Evolutionary conservation across 2,113 vertebrate species (phyloP).

Genomic region (Cyanistes caeruleus): DNA sequence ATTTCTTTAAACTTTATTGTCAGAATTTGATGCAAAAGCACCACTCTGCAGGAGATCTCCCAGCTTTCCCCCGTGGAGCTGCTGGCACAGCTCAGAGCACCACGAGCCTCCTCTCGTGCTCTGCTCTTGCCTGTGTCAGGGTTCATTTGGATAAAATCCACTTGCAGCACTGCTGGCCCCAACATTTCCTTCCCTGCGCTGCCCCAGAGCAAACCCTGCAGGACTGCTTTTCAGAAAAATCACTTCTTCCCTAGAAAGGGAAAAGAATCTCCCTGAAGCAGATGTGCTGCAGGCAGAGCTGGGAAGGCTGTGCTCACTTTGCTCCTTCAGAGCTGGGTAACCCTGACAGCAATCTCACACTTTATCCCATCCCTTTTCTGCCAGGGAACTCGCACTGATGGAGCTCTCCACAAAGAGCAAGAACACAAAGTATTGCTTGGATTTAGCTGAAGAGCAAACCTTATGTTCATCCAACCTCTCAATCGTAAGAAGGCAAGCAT

Average conservation of each 20-base stretch:
- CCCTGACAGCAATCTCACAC: background rate
- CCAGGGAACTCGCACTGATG: background rate
- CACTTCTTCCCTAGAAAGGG: background rate
- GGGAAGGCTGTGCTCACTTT: background rate
- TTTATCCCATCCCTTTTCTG: background rate
- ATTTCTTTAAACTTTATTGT: background rate
- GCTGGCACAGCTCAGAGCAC: background rate
- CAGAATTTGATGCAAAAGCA: background rate
- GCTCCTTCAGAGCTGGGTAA: background rate
- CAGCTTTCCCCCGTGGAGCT: background rate
- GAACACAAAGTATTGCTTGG: background rate
- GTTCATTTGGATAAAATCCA: background rate
- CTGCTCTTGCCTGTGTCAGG: background rate
- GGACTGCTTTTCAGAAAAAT: background rate
- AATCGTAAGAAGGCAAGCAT: background rate
- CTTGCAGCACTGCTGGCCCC: background rate
- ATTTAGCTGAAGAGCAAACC: constrained; percentile 42
- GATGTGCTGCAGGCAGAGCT: background rate
- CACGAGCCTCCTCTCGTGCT: fast-evolving
- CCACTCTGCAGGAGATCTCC: background rate
- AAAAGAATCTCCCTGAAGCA: background rate
- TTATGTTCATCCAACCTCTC: background rate
- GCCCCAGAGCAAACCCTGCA: background rate
- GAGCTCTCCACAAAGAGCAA: background rate
- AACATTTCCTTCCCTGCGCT: background rate